Percentiles rank a stretch among this genome's conserved stretches.
Evolutionary conservation across 2,888 invertebrate genomes (phyloP).

Genomic region (Athripsodes cinereus): DNA sequence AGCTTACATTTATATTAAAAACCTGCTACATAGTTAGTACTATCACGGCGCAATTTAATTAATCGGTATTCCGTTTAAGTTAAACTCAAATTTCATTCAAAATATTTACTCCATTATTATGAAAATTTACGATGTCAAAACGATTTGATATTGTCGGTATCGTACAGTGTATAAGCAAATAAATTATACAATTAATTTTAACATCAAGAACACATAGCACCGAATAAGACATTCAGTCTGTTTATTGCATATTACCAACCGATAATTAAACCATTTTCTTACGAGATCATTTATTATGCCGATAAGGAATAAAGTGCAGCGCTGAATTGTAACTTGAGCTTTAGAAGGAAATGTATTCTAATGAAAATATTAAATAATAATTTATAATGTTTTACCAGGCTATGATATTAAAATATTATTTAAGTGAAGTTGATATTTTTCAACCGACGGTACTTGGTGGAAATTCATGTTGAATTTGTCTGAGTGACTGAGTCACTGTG

Average conservation of each 20-base stretch:
- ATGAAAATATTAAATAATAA: too few relatives aligned
- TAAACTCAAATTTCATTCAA: background rate
- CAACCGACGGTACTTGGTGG: too few relatives aligned
- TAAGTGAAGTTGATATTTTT: too few relatives aligned
- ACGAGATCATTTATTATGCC: slow-evolving; percentile 7
- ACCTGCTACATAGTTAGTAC: too few relatives aligned
- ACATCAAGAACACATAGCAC: background rate
- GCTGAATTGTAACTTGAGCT: background rate
- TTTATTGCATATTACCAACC: slow-evolving; percentile 8
- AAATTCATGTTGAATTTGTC: too few relatives aligned
- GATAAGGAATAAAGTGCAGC: slow-evolving; percentile 3
- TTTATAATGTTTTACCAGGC: too few relatives aligned
- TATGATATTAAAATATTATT: too few relatives aligned
- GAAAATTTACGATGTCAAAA: background rate
- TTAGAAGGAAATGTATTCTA: too few relatives aligned
- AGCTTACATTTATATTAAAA: too few relatives aligned
- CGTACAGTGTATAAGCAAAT: background rate
- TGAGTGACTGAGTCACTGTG: too few relatives aligned
- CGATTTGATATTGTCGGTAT: background rate
- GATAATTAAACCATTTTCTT: slow-evolving; percentile 12
- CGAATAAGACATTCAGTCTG: slow-evolving; percentile 1
- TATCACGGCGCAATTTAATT: too few relatives aligned
- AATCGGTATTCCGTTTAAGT: background rate
- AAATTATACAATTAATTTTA: slow-evolving; percentile 2
- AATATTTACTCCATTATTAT: background rate